Base-by-base conservation (phyloP, 2,797 vertebrate species). In the Macrochelys suwanniensis region DNA sequence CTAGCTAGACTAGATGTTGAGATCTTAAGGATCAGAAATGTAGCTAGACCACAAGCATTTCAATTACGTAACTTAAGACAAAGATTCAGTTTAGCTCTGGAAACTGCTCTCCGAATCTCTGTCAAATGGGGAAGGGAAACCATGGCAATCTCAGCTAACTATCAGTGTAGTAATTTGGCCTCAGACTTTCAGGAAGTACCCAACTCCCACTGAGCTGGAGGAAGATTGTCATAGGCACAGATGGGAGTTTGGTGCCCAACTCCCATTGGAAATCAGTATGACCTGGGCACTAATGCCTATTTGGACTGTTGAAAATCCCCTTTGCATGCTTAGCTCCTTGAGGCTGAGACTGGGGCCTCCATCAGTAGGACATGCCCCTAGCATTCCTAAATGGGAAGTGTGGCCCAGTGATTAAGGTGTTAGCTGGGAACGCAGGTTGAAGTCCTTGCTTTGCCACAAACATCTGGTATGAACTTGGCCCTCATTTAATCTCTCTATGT, bases 1-100 rank as follows among this genome's bases (percentile, higher is more conserved):
- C 57, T 95, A 65, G 45, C 28, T 42, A 54, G 53, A 33, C 77
- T 16, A 1, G 42, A 53, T 0, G 0, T 15, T 84, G 50, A 68
- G 50, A 13, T 15, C 8, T 54, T 79, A 50, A 79, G 26, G 23
- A 79, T 79, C 77, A 7, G 23, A 2, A 68, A 89, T 56, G 80
- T 11, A 56, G 11, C 31, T 59, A 61, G 21, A 33, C 56, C 28
- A 54, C 33, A 9, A 2, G 31, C 2, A 33, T 85, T 85, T 33
- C 7, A 65, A 53, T 7, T 31, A 81, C 11, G 50, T 50, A 74
- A 82, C 42, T 71, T 50, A 84, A 50, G 85, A 85, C 47, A 47
- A 45, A 80, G 79, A 50, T 42, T 88, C 83, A n/a, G 54, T 50
- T n/a, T 21, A 82, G 49, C 47, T 50, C 23, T 47, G 83, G 54